Evolutionary conservation across 2,797 vertebrate genomes (phyloP).

Genomic region (Oreortyx pictus): DNA sequence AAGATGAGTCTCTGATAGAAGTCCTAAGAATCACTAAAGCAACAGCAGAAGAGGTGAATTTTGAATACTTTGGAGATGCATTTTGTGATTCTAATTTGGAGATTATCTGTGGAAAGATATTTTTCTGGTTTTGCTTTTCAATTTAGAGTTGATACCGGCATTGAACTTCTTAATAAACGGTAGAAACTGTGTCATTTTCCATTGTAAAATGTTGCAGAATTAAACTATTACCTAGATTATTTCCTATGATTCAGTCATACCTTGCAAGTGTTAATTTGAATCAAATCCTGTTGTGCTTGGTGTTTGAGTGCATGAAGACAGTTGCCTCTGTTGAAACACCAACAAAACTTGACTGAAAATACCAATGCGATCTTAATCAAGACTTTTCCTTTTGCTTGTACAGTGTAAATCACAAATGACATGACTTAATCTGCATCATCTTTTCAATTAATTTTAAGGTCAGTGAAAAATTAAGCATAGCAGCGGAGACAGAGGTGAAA

Average conservation of each 20-base stretch:
- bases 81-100: neutral
- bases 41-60: constrained; percentile 86
- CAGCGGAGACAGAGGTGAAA: constrained; percentile 83
- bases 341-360: neutral
- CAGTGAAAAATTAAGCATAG: constrained; percentile 84
- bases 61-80: neutral
- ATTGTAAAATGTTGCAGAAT: neutral
- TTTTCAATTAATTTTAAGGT: constrained; percentile 75
- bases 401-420: neutral
- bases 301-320: neutral
- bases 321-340: neutral
- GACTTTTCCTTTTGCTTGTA: neutral
- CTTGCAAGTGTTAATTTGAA: neutral
- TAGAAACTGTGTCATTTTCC: neutral
- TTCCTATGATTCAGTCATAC: neutral
- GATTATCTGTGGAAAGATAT: neutral
- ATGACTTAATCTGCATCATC: neutral
- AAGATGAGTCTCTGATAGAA: constrained; percentile 87
- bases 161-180: neutral
- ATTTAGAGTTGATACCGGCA: neutral
- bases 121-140: neutral
- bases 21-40: constrained; percentile 85
- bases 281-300: neutral
- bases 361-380: neutral
- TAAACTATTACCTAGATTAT: neutral